Conservation (phyloP, 1,140 invertebrate genomes). For the Oscheius sp. region DNA sequence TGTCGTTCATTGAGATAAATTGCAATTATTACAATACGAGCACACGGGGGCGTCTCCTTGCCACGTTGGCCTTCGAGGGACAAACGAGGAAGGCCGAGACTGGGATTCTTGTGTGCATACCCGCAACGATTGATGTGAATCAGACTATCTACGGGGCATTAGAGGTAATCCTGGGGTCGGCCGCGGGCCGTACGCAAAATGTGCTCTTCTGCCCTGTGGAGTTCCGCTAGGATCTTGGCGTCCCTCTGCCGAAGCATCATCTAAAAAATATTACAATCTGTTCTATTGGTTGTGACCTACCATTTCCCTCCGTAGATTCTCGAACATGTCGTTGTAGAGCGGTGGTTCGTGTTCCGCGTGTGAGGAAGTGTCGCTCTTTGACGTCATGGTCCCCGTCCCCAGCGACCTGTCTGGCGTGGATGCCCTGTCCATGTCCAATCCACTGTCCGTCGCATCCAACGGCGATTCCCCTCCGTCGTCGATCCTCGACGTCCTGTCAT, state of each 20-base stretch:
- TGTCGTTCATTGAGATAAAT: no score
- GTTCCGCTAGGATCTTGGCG: neutral
- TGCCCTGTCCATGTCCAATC: constrained; percentile 19
- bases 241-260: neutral
- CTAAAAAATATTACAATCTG: neutral
- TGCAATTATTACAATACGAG: no score
- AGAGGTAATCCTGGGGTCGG: neutral
- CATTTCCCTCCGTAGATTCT: constrained; percentile 23
- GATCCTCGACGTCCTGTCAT: neutral
- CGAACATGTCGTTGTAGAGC: constrained; percentile 9
- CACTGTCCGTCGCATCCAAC: constrained; percentile 26
- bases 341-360: neutral
- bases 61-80: no score
- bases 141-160: neutral
- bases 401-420: constrained; percentile 16
- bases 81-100: neutral
- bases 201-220: neutral
- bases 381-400: constrained; percentile 12
- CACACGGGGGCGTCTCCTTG: no score
- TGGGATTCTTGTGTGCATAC: neutral
- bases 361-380: constrained; percentile 23
- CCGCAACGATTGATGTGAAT: neutral
- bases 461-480: neutral
- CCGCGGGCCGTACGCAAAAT: neutral
- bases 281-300: neutral